Base-by-base conservation (phyloP, 2,888 invertebrate species). In the Blera fallax region DNA sequence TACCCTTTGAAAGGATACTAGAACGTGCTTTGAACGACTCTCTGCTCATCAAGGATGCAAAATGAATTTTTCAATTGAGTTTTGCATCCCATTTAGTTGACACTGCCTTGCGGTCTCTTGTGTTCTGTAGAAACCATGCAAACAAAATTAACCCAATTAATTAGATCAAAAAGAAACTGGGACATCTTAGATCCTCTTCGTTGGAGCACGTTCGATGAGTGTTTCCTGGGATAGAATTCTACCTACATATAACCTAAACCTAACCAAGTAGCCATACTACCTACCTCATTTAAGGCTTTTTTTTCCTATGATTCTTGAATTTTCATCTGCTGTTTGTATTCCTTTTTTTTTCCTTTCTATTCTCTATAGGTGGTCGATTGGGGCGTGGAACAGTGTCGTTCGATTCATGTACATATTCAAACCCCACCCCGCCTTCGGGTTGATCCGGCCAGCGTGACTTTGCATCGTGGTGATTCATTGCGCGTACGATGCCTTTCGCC, bases 371-470 rank as follows among this genome's bases (percentile, higher is more conserved):
- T 94, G 62, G 93, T 93, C 67, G 95, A 95, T 90, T 94, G 94
- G 93, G 94, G 94, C 65, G 92, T 94, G 58, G 94, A 95, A 87
- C 95, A 95, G 88, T 95, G 95, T 89, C 93, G 94, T 87, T 94
- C 94, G 65, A 91, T 94, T 73, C 93, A 93, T 87, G 92, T 95
- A 6, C 93, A 94, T 88, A 93, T 96, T 50, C 92, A 92, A 87
- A 93, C 93, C 48, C 93, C 94, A n/a, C 95, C 95, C 0, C 92
- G 93, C 56, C 93, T 95, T 40, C 94, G 94, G 88, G 93, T 95
- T 18, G 93, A 94, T 87, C 95, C 95, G 0, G 94, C 95, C 92
- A 95, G 94, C 88, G 93, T 94, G 10, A 95, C 95, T 1, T 92
- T 95, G 74, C 94, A 94, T 87, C 95, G 91, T 0, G 92, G 92